Percentiles rank a stretch among this genome's conserved stretches.
These are phyloP conservation scores for Bellardia bayeri DNA, from an alignment of 2,888 invertebrate genomes.

Conservation along the genomic window DNA sequence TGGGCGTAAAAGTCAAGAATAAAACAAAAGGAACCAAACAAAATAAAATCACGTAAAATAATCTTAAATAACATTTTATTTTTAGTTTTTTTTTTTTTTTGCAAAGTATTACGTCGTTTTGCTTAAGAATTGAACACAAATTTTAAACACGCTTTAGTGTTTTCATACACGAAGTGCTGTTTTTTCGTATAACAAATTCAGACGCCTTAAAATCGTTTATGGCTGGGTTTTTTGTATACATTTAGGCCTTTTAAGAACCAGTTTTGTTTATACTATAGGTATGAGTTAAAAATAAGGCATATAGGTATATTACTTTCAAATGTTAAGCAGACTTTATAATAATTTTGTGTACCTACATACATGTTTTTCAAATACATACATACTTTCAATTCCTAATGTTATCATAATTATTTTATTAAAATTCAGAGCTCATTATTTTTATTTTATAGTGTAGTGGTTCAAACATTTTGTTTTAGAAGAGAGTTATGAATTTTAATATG, in stretches of 20 bases:
- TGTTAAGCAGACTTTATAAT: constrained; percentile 15
- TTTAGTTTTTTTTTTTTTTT: constrained; percentile 24
- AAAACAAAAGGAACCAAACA: constrained; percentile 25
- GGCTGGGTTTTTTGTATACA: not conserved
- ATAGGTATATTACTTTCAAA: constrained; percentile 31
- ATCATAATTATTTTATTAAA: not conserved
- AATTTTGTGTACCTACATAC: not conserved
- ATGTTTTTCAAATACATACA: not conserved
- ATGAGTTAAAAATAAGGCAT: not conserved
- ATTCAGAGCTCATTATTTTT: not conserved
- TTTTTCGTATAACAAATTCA: constrained; percentile 24
- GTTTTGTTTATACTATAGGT: constrained; percentile 25
- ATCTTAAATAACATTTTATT: constrained; percentile 59
- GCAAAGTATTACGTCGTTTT: constrained; percentile 37
- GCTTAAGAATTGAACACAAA: constrained; percentile 29
- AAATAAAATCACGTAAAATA: constrained; percentile 67
- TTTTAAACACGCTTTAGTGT: constrained; percentile 26
- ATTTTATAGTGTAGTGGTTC: no score
- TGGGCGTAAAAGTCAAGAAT: constrained; percentile 53
- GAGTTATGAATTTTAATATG: not conserved
- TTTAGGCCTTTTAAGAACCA: constrained; percentile 55
- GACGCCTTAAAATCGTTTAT: constrained; percentile 1
- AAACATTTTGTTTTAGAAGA: not conserved
- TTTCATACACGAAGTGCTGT: constrained; percentile 34
- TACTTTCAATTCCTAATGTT: constrained; percentile 5